Evolutionary conservation across 1,140 invertebrate species (phyloP), one percentile per base, ranked within the genome.

Genomic region (Pseudomyrmex sp.): DNA sequence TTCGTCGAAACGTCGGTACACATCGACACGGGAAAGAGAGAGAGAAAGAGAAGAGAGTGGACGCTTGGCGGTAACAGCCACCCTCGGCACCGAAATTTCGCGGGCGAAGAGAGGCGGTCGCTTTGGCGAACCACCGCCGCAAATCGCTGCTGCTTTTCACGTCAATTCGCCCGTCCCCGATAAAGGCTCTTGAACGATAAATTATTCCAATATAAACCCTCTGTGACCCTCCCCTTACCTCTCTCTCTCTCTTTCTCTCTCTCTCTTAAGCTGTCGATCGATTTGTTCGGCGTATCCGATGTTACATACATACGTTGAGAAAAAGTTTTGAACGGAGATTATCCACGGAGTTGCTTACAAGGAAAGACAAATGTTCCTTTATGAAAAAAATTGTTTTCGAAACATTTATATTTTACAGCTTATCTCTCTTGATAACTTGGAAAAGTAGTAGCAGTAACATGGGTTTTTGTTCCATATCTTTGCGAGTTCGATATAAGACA

Each of bases 81-180:
- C 18, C 26, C 79, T 59, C 79, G 35, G 59, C 63, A 63, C 82
- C 74, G 82, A 87, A 87, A 87, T 88, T 88, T 88, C 70, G 82
- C 63, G 69, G 63, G 80, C 82, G 70, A 87, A 66, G 69, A 52
- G 80, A 76, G 72, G 80, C 72, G 72, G 82, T 59, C 58, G 68
- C 79, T 76, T 84, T 69, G 85, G 56, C 75, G 82, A 84, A 80
- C 83, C 83, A 59, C 59, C 54, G 85, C 86, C 85, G 86, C 86
- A 87, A 88, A 88, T 88, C 86, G 85, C 65, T 87, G 86, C 85
- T 80, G 86, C 85, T 88, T 88, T 88, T 87, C 85, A 74, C 85
- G 74, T 88, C 86, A 87, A 88, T 88, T 88, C 86, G 82, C 52
- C 82, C 63, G 63, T 73, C 26, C 82, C 48, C 77, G 73, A 88